These are phyloP conservation scores for Centruroides vittatus DNA, from an alignment of 1,140 invertebrate species.

Conservation along the genomic window DNA sequence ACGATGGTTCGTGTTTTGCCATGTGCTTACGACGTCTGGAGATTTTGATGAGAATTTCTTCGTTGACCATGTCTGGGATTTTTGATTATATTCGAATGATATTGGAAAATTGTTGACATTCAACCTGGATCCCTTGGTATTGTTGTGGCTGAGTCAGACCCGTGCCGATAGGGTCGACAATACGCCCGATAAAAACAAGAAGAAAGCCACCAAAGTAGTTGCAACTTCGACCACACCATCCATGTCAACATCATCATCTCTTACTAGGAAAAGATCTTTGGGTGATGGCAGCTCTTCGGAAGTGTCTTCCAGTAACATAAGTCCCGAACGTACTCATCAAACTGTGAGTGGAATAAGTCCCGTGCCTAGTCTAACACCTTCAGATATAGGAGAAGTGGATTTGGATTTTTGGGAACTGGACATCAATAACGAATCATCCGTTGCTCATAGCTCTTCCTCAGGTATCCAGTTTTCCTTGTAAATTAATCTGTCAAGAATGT, in stretches of 20 bases:
- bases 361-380: slow-evolving; percentile 30
- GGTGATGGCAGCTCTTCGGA: slow-evolving; percentile 47
- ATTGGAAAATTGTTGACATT: no score
- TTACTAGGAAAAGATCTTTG: slow-evolving; percentile 10
- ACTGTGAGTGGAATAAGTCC: slow-evolving; percentile 17
- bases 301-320: slow-evolving; percentile 44
- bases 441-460: slow-evolving; percentile 12
- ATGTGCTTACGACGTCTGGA: no score
- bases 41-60: no score
- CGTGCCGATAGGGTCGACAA: slow-evolving; percentile 18
- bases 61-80: no score
- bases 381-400: slow-evolving; percentile 49
- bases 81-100: no score
- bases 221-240: neutral
- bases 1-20: no score
- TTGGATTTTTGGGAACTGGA: slow-evolving; percentile 65
- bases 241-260: slow-evolving; percentile 1
- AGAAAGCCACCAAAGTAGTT: slow-evolving; percentile 10
- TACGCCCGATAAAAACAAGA: slow-evolving; percentile 8
- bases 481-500: neutral
- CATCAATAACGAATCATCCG: slow-evolving; percentile 22
- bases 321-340: slow-evolving; percentile 22
- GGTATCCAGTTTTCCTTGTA: slow-evolving; percentile 7
- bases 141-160: slow-evolving; percentile 19
- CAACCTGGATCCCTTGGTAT: slow-evolving; percentile 19